Evolutionary conservation across 1,140 invertebrate genomes (phyloP), one percentile per base, ranked within the genome.

Genomic region (Cherax quadricarinatus): DNA sequence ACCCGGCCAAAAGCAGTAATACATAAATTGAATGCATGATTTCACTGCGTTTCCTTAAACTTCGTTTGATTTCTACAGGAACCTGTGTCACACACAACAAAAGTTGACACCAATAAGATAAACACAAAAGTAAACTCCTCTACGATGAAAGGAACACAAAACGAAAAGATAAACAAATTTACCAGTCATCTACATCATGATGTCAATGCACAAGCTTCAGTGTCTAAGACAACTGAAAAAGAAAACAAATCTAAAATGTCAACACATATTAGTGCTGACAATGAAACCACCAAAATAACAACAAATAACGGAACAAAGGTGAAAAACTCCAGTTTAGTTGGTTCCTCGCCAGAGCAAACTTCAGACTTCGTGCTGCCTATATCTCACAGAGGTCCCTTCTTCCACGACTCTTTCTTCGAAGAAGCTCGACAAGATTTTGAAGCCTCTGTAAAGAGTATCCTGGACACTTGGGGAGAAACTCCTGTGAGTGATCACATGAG

Each of bases 341-440:
- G 49, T 14, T 16, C 62, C 49, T 86, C 62, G 3, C 62, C 84
- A 41, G 84, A 73, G 14, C 57, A 85, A 66, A 24, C 66, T 14
- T 86, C 84, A n/a, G 79, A 88, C 60, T 70, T 57, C 0, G 41
- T 75, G 51, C 62, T 85, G 51, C 81, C 82, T 12, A 78, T 90
- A 30, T 90, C 80, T 49, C 62, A 48, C 21, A 84, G 73, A n/a
- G 88, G 88, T 41, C 81, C 18, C 62, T 90, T 90, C 82, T 90
- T 90, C 81, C 66, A 83, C 24, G 88, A 90, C 82, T 73, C 81
- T 10, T 85, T 78, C 82, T 90, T 90, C 70, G 66, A 41, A 9
- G n/a, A 83, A 30, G 82, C 75, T 12, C 88, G 82, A n/a, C 62
- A 90, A 70, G 81, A 90, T n/a, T 90, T 90, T 48, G 88, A 85